phyloP scores from a whole-genome alignment of 2,113 vertebrate genomes.

The Myotis lucifugus region DNA sequence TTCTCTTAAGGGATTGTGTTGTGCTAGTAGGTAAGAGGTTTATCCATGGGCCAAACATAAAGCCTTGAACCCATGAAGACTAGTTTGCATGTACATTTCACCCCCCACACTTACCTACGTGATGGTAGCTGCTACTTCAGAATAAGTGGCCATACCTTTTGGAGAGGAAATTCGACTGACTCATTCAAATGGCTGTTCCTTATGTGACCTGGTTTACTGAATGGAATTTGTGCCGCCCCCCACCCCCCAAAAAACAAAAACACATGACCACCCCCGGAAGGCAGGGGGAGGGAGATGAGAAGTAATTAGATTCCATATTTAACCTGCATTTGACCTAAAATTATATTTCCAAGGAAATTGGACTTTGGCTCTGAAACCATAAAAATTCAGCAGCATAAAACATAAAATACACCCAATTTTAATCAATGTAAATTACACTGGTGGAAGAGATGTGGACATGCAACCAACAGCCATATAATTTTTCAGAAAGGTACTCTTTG shows the following conservation, averaged over 20 bases:
- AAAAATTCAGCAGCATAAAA: conserved; percentile 2
- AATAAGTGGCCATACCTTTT: neutral
- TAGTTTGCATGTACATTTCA: neutral
- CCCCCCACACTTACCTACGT: neutral
- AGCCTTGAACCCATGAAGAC: conserved; percentile 24
- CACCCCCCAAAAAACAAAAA: too few species aligned
- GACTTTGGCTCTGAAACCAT: neutral
- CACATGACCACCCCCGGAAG: too few species aligned
- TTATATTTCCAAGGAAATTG: conserved; percentile 62
- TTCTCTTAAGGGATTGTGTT: conserved; percentile 48
- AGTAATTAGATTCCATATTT: conserved; percentile 39
- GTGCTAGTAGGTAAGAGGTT: conserved; percentile 31
- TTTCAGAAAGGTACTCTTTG: conserved; percentile 30
- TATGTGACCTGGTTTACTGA: conserved; percentile 47
- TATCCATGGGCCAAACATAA: conserved; percentile 40
- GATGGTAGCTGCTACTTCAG: conserved; percentile 7
- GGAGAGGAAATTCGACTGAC: neutral
- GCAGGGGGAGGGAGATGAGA: neutral
- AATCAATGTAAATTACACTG: conserved; percentile 41
- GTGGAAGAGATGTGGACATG: neutral
- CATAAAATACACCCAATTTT: conserved; percentile 21
- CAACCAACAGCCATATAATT: neutral
- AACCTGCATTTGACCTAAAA: conserved; percentile 66
- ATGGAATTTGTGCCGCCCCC: conserved; percentile 32
- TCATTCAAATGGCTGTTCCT: conserved; percentile 9